These are phyloP conservation scores for Nasonia oneida DNA, from an alignment of 2,888 invertebrate genomes.

Conservation along the genomic window DNA sequence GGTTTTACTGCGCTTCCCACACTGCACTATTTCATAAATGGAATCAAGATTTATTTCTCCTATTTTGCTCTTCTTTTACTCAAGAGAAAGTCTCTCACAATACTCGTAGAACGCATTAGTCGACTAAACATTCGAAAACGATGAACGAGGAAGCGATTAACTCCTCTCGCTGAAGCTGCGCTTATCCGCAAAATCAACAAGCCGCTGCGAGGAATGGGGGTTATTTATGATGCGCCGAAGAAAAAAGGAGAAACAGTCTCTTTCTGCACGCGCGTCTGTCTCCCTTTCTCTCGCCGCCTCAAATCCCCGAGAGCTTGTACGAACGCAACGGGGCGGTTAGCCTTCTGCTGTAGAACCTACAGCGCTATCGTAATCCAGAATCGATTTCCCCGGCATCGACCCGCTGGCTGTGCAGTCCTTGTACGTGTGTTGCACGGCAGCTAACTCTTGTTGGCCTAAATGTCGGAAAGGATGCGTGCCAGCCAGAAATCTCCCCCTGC, in stretches of 20 bases:
- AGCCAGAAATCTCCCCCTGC: neutral
- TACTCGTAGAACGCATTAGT: neutral
- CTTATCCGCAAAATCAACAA: constrained; percentile 6
- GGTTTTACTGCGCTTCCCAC: neutral
- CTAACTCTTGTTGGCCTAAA: constrained; percentile 40
- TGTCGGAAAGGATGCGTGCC: constrained; percentile 20
- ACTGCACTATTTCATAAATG: neutral
- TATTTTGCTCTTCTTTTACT: neutral
- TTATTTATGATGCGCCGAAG: constrained; percentile 7
- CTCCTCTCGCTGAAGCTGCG: neutral
- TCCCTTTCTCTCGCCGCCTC: neutral
- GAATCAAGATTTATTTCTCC: neutral
- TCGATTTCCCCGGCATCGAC: constrained; percentile 26
- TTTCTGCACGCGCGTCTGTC: neutral
- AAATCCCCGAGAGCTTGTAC: constrained; percentile 24
- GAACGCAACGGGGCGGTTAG: constrained; percentile 14
- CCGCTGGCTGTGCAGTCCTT: neutral
- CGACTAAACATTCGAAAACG: neutral
- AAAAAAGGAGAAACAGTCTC: neutral
- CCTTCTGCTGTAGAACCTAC: neutral
- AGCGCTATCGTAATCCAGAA: constrained; percentile 40
- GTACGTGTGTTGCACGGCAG: neutral
- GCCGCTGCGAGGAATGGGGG: neutral
- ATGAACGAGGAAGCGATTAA: neutral
- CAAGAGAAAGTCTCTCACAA: neutral